Conservation (phyloP, 2,888 invertebrate genomes). For the Nebria salina region DNA sequence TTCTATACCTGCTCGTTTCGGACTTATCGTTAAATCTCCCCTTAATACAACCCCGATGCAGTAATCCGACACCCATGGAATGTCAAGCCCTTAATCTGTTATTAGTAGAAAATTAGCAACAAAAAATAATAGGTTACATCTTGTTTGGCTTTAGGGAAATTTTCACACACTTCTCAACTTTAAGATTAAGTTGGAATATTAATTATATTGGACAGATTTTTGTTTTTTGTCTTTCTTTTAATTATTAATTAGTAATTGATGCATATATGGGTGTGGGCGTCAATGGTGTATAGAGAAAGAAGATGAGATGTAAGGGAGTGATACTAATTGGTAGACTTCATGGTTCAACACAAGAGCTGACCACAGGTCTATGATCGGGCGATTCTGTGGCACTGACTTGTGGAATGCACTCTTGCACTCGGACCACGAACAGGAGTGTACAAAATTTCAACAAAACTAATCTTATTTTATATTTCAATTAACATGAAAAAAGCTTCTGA, state of each 20-base stretch:
- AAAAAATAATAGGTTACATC: not conserved
- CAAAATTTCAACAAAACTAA: not conserved
- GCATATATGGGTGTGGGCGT: not conserved
- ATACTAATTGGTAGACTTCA: not conserved
- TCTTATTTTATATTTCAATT: too few species aligned
- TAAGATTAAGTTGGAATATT: not conserved
- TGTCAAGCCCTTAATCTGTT: not conserved
- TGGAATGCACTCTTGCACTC: not conserved
- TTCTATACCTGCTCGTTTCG: not conserved
- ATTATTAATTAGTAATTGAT: constrained; percentile 1
- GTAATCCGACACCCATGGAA: not conserved
- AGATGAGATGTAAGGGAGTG: not conserved
- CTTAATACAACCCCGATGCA: not conserved
- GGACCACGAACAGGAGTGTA: not conserved
- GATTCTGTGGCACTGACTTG: not conserved
- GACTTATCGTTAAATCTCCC: not conserved
- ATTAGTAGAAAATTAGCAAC: not conserved
- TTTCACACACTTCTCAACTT: not conserved
- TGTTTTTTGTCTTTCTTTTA: not conserved
- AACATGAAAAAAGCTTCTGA: too few species aligned
- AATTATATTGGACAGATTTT: not conserved
- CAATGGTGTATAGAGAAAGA: not conserved
- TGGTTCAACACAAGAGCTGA: not conserved
- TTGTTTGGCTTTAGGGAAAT: not conserved
- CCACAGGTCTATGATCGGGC: not conserved